phyloP scores from a whole-genome alignment of 2,888 invertebrate genomes.

The Amphipyra tragopoginis region DNA sequence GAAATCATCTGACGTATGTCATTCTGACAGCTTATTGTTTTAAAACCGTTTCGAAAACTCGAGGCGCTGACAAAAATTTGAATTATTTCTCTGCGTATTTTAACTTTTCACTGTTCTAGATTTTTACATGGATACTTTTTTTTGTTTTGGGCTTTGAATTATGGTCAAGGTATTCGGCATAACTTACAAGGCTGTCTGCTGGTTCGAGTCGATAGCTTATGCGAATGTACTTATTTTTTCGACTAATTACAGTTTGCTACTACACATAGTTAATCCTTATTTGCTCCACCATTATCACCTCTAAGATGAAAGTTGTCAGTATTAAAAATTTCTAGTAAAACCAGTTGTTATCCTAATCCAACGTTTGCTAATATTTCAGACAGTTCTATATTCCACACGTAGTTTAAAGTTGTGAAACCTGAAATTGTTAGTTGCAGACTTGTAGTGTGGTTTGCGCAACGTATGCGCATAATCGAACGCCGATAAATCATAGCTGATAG shows the following conservation, averaged over 20 bases:
- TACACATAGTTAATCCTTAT: not conserved
- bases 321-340: not conserved
- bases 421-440: slow-evolving; percentile 21
- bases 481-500: slow-evolving; percentile 38
- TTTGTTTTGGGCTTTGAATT: slow-evolving; percentile 36
- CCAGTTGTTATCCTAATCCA: not conserved
- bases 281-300: not conserved
- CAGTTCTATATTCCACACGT: slow-evolving; percentile 12
- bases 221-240: slow-evolving; percentile 6
- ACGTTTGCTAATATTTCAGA: slow-evolving; percentile 26
- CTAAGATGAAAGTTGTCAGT: slow-evolving; percentile 13
- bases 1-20: slow-evolving; percentile 70
- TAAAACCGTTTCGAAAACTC: slow-evolving; percentile 56
- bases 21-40: slow-evolving; percentile 71
- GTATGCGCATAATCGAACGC: slow-evolving; percentile 42
- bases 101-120: slow-evolving; percentile 63
- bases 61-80: slow-evolving; percentile 47
- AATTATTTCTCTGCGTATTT: slow-evolving; percentile 46
- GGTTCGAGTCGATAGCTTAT: slow-evolving; percentile 16
- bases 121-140: slow-evolving; percentile 33
- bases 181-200: slow-evolving; percentile 32
- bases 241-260: slow-evolving; percentile 2
- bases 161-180: slow-evolving; percentile 55
- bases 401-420: slow-evolving; percentile 34
- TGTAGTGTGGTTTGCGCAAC: slow-evolving; percentile 37